phyloP scores from a whole-genome alignment of 2,888 invertebrate genomes.

The Zonitis immaculata region DNA sequence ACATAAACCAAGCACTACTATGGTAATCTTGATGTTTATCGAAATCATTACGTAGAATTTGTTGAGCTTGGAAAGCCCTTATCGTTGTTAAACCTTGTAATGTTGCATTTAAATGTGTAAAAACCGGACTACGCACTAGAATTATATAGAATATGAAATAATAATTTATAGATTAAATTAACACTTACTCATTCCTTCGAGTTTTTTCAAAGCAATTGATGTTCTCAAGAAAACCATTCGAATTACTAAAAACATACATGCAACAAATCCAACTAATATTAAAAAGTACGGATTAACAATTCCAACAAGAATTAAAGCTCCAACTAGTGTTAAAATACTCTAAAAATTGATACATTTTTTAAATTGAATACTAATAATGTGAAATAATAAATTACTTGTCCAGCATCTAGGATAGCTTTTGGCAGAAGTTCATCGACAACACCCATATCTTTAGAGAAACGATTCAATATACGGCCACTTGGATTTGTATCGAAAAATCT shows the following conservation, averaged over 20 bases:
- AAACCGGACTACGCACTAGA: conserved; percentile 82
- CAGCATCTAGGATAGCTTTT: conserved; percentile 16
- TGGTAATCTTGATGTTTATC: conserved; percentile 58
- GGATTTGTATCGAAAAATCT: conserved; percentile 63
- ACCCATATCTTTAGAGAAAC: conserved; percentile 64
- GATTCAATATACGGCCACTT: conserved; percentile 56
- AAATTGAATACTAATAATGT: no score
- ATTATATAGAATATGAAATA: conserved; percentile 64
- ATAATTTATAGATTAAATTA: conserved; percentile 1
- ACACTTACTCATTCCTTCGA: conserved; percentile 50
- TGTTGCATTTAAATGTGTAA: conserved; percentile 79
- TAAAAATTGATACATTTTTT: no score
- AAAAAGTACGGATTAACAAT: conserved; percentile 49
- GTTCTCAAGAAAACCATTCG: conserved; percentile 60
- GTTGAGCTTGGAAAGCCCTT: conserved; percentile 68
- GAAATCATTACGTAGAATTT: conserved; percentile 64
- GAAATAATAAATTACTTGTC: conserved; percentile 58
- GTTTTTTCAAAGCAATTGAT: conserved; percentile 63
- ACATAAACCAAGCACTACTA: conserved; percentile 58
- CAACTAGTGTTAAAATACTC: conserved; percentile 52
- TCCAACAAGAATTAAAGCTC: conserved; percentile 57
- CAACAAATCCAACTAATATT: conserved; percentile 50
- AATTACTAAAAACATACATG: conserved; percentile 61
- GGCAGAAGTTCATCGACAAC: conserved; percentile 51
- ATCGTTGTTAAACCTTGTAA: conserved; percentile 81